phyloP scores from a whole-genome alignment of 2,888 invertebrate genomes.

The Psococerastis gibbosa region DNA sequence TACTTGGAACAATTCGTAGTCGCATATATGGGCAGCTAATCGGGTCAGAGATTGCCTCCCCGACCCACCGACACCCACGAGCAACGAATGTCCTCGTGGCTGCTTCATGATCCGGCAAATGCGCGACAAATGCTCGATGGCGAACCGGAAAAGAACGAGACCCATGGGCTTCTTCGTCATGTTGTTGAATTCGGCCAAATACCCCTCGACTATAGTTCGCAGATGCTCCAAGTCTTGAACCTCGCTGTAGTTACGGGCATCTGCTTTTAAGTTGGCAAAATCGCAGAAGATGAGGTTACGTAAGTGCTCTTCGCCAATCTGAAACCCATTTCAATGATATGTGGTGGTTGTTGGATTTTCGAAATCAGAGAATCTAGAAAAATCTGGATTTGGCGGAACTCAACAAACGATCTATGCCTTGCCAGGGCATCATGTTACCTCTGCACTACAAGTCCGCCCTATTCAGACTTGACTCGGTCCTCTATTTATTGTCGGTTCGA shows the following conservation, averaged over 20 bases:
- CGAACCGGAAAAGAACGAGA: conserved; percentile 78
- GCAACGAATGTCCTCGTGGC: conserved; percentile 72
- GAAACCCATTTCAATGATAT: too few relatives aligned
- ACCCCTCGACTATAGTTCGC: conserved; percentile 66
- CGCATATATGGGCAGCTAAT: conserved; percentile 81
- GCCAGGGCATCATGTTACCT: too few relatives aligned
- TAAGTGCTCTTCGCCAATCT: conserved; percentile 64
- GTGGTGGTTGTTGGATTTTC: too few relatives aligned
- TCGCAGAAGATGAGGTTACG: conserved; percentile 83
- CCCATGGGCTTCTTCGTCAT: conserved; percentile 96
- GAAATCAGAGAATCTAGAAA: too few relatives aligned
- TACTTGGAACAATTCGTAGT: conserved; percentile 66
- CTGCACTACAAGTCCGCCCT: too few relatives aligned
- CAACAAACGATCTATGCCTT: too few relatives aligned
- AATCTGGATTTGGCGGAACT: too few relatives aligned
- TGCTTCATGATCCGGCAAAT: conserved; percentile 81
- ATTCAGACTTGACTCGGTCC: too few relatives aligned
- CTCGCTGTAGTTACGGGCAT: conserved; percentile 73
- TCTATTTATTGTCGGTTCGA: too few relatives aligned
- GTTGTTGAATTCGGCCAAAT: conserved; percentile 77
- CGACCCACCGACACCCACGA: conserved; percentile 86
- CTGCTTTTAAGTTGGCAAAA: conserved; percentile 85
- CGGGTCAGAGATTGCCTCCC: conserved; percentile 82
- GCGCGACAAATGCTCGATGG: conserved; percentile 82
- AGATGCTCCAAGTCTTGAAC: conserved; percentile 65